Evolutionary conservation across 37 sponge, comb jelly and placozoan species (phyloP), one percentile per base, ranked within the genome.

Genomic region (Haliclona indistincta): DNA sequence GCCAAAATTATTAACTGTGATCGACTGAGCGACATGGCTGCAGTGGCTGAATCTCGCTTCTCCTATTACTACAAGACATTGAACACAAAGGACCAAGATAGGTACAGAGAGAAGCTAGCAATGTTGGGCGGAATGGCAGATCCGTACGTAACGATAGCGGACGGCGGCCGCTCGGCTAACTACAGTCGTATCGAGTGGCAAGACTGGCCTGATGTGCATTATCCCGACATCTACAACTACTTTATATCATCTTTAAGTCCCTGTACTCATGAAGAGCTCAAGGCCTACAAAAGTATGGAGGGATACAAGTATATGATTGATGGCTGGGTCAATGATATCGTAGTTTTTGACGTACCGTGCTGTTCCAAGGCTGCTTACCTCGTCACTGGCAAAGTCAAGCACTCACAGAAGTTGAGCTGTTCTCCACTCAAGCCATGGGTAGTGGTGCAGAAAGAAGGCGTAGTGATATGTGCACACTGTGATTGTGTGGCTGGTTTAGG

Each of bases 401-500:
- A 76, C 35, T 84, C 85, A 42, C 77, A 76, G 43, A 37, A 64
- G 60, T 33, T 76, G 13, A 58, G 71, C n/a, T 62, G 45, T 41
- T 28, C 78, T 43, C 61, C 65, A 34, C 23, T 53, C 29, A 75
- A 71, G 56, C n/a, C 78, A 52, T 84, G 78, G 85, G 73, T 84
- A 26, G 65, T 73, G 40, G 78, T 49, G 10, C 54, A 80, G 41
- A 34, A 71, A 22, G 43, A 62, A 13, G 80, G 80, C 32, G 25
- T 52, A 32, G 62, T 86, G 30, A 43, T 86, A n/a, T 77, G 77
- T 43, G 86, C 73, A 20, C 86, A 78, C 39, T 85, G 86, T 43
- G 42, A 26, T 10, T 85, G 86, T 47, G 70, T 85, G 86, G 86
- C 86, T 20, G 80, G 86, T 13, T 45, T 79, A 37, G 86, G 86